Base-by-base conservation (phyloP, 2,113 vertebrate genomes). In the Panthera tigris region DNA sequence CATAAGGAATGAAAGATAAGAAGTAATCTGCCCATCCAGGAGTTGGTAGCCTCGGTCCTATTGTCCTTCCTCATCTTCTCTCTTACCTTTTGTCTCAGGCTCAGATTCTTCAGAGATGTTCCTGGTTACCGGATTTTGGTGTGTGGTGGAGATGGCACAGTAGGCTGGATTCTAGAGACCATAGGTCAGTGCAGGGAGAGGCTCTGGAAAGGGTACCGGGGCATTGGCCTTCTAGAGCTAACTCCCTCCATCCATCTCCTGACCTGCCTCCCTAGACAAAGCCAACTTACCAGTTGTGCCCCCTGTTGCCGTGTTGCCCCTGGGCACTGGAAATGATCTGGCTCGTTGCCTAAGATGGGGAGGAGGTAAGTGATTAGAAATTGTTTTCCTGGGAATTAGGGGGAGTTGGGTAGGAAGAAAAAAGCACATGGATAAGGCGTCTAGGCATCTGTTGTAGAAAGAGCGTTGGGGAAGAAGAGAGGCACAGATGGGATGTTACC, bases 291-390 rank as follows among this genome's bases (percentile, higher is more conserved):
- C 98, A 4, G 97, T 97, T 16, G 98, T 99, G 5, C 99, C 99
- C 33, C 99, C 99, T 3, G 99, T 99, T 8, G 99, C 99, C 2
- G 99, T 99, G 69, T 98, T 99, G 98, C 99, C 99, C 82, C 98
- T 99, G 55, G 99, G 99, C 23, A 99, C 99, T 95, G 99, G 99
- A 98, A 99, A 99, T 96, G 99, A 99, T 97, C 99, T 99, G 19
- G 99, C 99, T 0, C 99, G 99, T 13, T 99, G 99, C 97, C 99
- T 99, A 82, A 98, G 99, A 90, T 99, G 99, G 99, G 99, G 99
- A 91, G 99, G 99, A 99, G 99, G 99, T 99, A 97, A 99, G 99
- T 95, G 65, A 18, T 12, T 66, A 85, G 52, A 80, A 89, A 69
- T 41, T 50, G 48, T 94, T 74, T 81, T 69, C 61, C 48, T 71